phyloP scores from a whole-genome alignment of 2,113 vertebrate species.

The Reinhardtius hippoglossoides region DNA sequence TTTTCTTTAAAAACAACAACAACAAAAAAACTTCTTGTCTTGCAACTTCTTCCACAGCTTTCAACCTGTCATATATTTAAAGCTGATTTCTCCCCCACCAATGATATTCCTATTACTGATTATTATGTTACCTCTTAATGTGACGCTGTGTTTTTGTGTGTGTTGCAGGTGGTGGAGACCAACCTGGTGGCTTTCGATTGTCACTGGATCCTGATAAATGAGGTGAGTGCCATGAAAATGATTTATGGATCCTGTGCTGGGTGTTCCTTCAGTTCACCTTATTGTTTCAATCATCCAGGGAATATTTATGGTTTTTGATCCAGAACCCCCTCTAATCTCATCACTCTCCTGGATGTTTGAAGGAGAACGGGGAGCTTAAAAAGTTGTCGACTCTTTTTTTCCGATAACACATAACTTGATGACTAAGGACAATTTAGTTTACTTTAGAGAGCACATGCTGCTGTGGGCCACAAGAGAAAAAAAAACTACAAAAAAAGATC shows the following conservation, averaged over 20 bases:
- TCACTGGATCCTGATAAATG: constrained; percentile 99
- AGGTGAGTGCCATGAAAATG: constrained; percentile 84
- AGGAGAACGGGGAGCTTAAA: background rate
- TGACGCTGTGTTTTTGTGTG: constrained; percentile 78
- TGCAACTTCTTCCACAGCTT: background rate
- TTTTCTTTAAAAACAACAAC: background rate
- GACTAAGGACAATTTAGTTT: constrained; percentile 9
- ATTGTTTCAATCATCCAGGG: constrained; percentile 37
- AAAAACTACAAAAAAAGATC: constrained; percentile 7
- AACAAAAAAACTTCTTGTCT: too few species aligned
- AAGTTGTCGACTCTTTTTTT: background rate
- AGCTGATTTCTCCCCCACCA: background rate
- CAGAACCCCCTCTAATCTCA: constrained; percentile 8
- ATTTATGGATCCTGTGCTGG: constrained; percentile 30
- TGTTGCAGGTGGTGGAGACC: constrained; percentile 96
- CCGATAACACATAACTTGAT: constrained; percentile 10
- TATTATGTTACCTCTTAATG: background rate
- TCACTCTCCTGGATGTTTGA: background rate
- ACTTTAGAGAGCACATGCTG: background rate
- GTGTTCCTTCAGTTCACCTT: constrained; percentile 37
- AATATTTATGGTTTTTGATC: constrained; percentile 24
- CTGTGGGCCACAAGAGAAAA: background rate
- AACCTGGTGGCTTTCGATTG: constrained; percentile 99
- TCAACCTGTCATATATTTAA: background rate
- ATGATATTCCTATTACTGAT: background rate